Evolutionary conservation across 2,113 vertebrate genomes (phyloP), one percentile per base, ranked within the genome.

Genomic region (Oceanites oceanicus): DNA sequence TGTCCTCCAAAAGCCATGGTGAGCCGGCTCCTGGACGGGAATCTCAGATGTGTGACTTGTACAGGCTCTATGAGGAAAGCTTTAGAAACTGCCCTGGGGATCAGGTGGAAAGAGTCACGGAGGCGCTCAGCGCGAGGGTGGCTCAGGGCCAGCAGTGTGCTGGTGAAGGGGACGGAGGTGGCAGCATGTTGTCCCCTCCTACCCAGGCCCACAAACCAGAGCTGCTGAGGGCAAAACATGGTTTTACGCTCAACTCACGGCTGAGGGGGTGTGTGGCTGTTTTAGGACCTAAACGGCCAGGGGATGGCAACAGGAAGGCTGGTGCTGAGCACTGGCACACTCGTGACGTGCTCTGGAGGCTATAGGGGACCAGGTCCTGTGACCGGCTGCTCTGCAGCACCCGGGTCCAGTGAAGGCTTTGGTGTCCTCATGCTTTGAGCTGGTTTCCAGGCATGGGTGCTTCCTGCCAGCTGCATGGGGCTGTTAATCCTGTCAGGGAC

Each of bases 401-500:
- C 42, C 56, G 11, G 63, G 10, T 32, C 29, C 42, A 44, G 42
- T 5, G 6, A 20, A 38, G 44, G 27, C 36, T 32, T 52, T 17
- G 80, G 27, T 42, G 27, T 52, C 58, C 50, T 58, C 3, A 1
- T 18, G 21, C 7, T 65, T 4, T 36, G 56, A 56, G 49, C n/a
- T 4, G 16, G 14, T 45, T 61, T 44, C 76, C 53, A 61, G 18
- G 23, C 0, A 1, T 23, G 27, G 70, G 68, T 34, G 70, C 70
- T 45, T 21, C 63, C 45, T 36, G 30, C 30, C 4, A 4, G 56
- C 30, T 38, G 36, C 44, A 5, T 1, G 3, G 45, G 23, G 45
- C 59, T 4, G 1, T 19, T 11, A 4, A 5, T 6, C 1, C 1
- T 8, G 20, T 16, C 30, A 2, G 30, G 55, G 17, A 21, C 13